A percentile compares a stretch with the other conserved stretches of the same genome.
phyloP scores from a whole-genome alignment of 2,888 invertebrate genomes.

The Dynastes maya region DNA sequence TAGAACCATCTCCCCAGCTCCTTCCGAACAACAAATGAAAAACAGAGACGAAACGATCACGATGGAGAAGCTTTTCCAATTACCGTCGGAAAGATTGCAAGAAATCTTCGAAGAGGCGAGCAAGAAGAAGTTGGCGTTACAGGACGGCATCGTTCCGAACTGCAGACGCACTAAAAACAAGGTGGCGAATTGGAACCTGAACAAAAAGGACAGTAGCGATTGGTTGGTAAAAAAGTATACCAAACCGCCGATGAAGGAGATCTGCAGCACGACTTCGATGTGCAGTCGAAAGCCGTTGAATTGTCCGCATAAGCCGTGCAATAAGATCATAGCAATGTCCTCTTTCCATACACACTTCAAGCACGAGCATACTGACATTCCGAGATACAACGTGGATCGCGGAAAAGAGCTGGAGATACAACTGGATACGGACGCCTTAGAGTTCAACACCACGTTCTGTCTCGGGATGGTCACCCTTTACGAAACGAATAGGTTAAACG shows the following conservation, averaged over 20 bases:
- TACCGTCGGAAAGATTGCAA: slow-evolving; percentile 58
- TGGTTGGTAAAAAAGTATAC: slow-evolving; percentile 36
- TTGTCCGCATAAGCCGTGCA: slow-evolving; percentile 66
- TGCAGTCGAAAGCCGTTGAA: slow-evolving; percentile 58
- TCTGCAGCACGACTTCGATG: slow-evolving; percentile 37
- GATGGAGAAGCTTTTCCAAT: slow-evolving; percentile 62
- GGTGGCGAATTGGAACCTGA: slow-evolving; percentile 9
- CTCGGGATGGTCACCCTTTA: slow-evolving; percentile 64
- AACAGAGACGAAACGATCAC: slow-evolving; percentile 57
- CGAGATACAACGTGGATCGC: slow-evolving; percentile 59
- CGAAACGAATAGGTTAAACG: slow-evolving; percentile 61
- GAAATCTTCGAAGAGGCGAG: slow-evolving; percentile 56
- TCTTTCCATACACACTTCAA: slow-evolving; percentile 66
- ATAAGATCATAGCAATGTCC: slow-evolving; percentile 64
- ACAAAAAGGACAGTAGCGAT: slow-evolving; percentile 25
- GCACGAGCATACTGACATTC: slow-evolving; percentile 65
- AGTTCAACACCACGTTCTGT: slow-evolving; percentile 57
- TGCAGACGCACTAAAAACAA: slow-evolving; percentile 44
- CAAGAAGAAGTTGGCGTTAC: slow-evolving; percentile 24
- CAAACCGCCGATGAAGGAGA: slow-evolving; percentile 33
- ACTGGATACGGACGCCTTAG: slow-evolving; percentile 38
- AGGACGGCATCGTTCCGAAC: slow-evolving; percentile 7
- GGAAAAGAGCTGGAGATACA: slow-evolving; percentile 50
- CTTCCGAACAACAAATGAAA: slow-evolving; percentile 31
- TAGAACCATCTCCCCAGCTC: slow-evolving; percentile 31